These are phyloP conservation scores for Pteropus rufus DNA, from an alignment of 2,797 vertebrate species.

Conservation along the genomic window DNA sequence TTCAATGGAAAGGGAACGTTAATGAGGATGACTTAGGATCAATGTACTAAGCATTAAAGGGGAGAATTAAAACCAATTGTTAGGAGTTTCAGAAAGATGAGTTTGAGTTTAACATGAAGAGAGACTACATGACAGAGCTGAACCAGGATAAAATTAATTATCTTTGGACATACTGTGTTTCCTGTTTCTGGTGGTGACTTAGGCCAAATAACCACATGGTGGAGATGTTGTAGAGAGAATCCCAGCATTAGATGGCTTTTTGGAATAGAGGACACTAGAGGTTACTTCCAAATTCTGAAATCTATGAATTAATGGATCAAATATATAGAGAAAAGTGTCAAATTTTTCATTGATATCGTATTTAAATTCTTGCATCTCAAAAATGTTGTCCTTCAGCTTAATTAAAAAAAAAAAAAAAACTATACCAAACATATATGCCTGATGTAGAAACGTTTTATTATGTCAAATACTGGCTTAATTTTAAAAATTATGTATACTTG, in stretches of 20 bases:
- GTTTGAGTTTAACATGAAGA: slow-evolving; percentile 2
- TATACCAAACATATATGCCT: background rate
- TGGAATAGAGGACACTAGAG: slow-evolving; percentile 62
- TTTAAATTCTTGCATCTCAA: slow-evolving; percentile 42
- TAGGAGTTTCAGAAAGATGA: background rate
- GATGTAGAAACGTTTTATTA: slow-evolving; percentile 23
- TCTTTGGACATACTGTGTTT: background rate
- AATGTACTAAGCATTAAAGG: background rate
- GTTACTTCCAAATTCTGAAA: slow-evolving; percentile 59
- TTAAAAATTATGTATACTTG: slow-evolving; percentile 37
- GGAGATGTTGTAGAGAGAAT: slow-evolving; percentile 74
- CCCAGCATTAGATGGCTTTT: background rate
- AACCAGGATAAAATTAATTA: background rate
- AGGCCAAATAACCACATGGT: slow-evolving; percentile 70
- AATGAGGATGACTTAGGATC: background rate
- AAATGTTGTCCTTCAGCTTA: background rate
- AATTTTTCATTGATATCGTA: background rate
- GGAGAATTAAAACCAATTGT: background rate
- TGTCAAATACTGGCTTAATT: slow-evolving; percentile 2
- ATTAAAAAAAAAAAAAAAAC: slow-evolving; percentile 2
- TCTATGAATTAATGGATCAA: slow-evolving; percentile 23
- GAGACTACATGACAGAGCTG: background rate
- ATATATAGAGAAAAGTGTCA: background rate
- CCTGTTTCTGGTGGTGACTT: slow-evolving; percentile 27
- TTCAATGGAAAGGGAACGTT: background rate